Percentiles rank a stretch among this genome's conserved stretches.
These are phyloP conservation scores for Macrotrachela quadricornifera DNA, from an alignment of 1,140 invertebrate genomes.

Conservation along the genomic window DNA sequence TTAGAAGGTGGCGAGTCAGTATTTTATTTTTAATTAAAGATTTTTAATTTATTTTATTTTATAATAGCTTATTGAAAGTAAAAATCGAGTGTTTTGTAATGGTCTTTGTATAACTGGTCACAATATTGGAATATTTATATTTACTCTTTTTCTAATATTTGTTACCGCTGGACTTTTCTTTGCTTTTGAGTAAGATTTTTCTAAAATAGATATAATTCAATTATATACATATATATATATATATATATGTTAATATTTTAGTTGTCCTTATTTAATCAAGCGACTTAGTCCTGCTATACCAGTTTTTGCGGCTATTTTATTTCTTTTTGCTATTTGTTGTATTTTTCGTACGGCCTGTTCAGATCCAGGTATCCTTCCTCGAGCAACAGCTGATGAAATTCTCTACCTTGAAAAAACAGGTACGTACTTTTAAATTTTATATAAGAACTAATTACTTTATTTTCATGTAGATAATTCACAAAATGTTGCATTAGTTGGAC, in stretches of 20 bases:
- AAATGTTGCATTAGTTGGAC: no score
- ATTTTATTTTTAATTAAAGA: no score
- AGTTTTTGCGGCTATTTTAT: conserved; percentile 56
- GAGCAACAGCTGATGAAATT: conserved; percentile 67
- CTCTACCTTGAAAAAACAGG: conserved; percentile 53
- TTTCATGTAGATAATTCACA: no score
- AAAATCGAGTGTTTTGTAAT: no score
- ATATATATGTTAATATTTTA: conserved; percentile 29
- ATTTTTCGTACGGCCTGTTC: conserved; percentile 71
- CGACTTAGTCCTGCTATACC: conserved; percentile 64
- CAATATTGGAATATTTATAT: no score
- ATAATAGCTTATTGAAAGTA: no score
- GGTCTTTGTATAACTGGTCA: no score
- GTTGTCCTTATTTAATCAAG: conserved; percentile 59
- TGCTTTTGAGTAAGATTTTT: conserved; percentile 6
- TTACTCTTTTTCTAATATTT: not conserved
- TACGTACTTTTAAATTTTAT: no score
- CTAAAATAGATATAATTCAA: not conserved
- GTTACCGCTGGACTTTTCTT: conserved; percentile 1
- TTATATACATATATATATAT: no score
- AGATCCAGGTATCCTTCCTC: conserved; percentile 77
- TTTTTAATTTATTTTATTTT: no score
- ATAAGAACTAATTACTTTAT: no score
- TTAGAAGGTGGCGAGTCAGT: no score
- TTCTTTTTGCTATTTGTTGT: conserved; percentile 69